phyloP scores from a whole-genome alignment of 2,113 vertebrate species.

The Lophura nycthemera region DNA sequence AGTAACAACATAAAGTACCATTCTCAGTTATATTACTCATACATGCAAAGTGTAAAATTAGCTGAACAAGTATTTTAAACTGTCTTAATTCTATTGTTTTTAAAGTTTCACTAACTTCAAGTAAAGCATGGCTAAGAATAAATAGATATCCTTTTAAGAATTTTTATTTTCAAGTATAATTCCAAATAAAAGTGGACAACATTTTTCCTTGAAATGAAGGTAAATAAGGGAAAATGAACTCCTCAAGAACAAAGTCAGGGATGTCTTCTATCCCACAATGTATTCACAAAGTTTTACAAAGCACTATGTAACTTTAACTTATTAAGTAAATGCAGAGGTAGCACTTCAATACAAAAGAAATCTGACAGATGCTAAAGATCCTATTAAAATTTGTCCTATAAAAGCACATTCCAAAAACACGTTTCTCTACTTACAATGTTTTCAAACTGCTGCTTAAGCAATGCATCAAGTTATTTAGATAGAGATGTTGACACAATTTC shows the following conservation, averaged over 20 bases:
- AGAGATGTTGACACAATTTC: slow-evolving; percentile 24
- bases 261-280: not conserved
- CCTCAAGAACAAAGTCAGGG: not conserved
- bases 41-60: not conserved
- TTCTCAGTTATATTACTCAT: not conserved
- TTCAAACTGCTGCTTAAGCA: slow-evolving; percentile 43
- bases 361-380: fast-evolving
- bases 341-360: not conserved
- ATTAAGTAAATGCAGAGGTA: not conserved
- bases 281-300: not conserved
- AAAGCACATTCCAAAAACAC: not conserved
- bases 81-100: not conserved
- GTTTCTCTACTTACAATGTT: not conserved
- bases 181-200: not conserved
- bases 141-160: not conserved
- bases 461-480: not conserved
- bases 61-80: not conserved
- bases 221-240: not conserved
- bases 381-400: not conserved
- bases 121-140: not conserved
- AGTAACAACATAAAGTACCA: not conserved
- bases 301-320: not conserved
- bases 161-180: not conserved
- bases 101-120: not conserved
- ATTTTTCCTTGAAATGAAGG: not conserved